Base-by-base conservation (phyloP, 2,888 invertebrate species). In the Hemistola chrysoprasaria region DNA sequence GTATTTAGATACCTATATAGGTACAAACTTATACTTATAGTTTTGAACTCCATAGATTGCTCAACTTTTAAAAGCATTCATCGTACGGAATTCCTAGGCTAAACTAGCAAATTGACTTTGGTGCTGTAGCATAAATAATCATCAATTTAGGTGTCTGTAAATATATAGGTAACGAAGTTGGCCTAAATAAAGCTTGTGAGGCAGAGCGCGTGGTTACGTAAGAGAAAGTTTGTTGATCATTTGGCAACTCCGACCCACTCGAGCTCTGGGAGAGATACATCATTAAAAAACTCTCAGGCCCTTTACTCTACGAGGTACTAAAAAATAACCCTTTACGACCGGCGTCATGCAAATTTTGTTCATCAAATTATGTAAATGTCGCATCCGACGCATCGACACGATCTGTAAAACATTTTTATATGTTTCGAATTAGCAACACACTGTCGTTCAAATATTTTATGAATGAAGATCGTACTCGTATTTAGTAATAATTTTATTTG, bases 211-310 rank as follows among this genome's bases (percentile, higher is more conserved):
- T 55, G 63, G 64, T 76, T 76, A 73, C 67, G 63, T 70, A 74
- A 74, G 54, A 68, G 63, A 58, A 65, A 72, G 62, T 72, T 75
- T 60, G 56, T 64, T 65, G 68, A 73, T 71, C 66, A 73, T 72
- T 74, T 71, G 65, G 61, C 63, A 51, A 45, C 51, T 53, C 40
- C 48, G 50, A 49, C 46, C 59, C 61, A 67, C 74, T 78, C 65
- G 55, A 71, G 71, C 73, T 72, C 69, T 71, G 71, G 59, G 42
- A 38, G 49, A 52, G 43, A 39, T 44, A 52, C 53, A 52, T 67
- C 53, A 57, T 60, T 62, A 37, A 45, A 39, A 46, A 44, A 41
- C 33, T 40, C 43, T 42, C 25, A 8, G 16, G 11, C 22, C 9
- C 10, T 32, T 2, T 24, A 31, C 8, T 20, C 6, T 1, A 24